These are phyloP conservation scores for Elephantulus edwardii DNA, from an alignment of 2,113 vertebrate genomes.

Conservation along the genomic window DNA sequence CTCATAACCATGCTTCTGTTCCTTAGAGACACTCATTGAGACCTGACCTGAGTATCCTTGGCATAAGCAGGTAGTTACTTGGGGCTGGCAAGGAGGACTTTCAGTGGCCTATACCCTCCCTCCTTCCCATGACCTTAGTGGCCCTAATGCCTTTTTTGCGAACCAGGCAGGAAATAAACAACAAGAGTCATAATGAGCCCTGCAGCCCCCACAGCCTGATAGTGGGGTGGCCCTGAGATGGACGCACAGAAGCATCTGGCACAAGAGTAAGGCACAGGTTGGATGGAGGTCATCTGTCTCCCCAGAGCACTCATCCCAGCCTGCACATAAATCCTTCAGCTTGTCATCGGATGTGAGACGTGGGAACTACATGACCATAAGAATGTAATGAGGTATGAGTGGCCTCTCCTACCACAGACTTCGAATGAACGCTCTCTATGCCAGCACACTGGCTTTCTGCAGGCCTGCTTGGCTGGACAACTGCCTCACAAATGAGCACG, in stretches of 20 bases:
- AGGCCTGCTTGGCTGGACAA: constrained; percentile 51
- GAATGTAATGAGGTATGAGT: constrained; percentile 78
- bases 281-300: too few species aligned
- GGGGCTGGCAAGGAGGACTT: not conserved
- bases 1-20: not conserved
- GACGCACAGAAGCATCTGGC: not conserved
- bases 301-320: accelerated
- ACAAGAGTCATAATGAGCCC: not conserved
- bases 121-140: not conserved
- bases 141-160: not conserved
- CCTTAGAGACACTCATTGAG: not conserved
- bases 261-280: accelerated
- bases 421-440: constrained; percentile 59
- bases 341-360: constrained; percentile 78
- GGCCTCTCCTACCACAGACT: constrained; percentile 62
- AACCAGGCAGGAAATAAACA: not conserved
- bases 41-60: not conserved
- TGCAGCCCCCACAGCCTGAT: accelerated
- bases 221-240: not conserved
- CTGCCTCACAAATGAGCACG: constrained; percentile 29
- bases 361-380: constrained; percentile 79
- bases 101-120: not conserved
- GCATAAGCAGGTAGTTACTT: not conserved
- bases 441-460: constrained; percentile 80
- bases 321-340: constrained; percentile 76